Base-by-base conservation (phyloP, 1,140 invertebrate species). In the Magallana ariakensis region DNA sequence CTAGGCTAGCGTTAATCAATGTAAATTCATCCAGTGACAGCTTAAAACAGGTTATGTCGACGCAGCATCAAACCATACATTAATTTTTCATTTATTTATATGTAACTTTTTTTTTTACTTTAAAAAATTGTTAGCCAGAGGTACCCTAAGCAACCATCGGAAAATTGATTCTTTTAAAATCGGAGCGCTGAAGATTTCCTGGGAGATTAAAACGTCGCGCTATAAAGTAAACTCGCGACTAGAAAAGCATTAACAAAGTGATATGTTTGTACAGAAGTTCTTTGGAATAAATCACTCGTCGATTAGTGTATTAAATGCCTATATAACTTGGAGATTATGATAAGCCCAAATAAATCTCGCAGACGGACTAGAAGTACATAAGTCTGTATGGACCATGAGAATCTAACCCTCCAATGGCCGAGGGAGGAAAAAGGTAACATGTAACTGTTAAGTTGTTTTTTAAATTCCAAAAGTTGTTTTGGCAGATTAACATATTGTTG, bases 151-250 rank as follows among this genome's bases (percentile, higher is more conserved):
- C 66, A 75, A 75, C 66, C 2, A 75, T 19, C 66, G 13, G 19
- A 75, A 75, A 75, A 75, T 75, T 75, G 66, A 75, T 75, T 75
- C 66, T 75, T 75, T 75, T 75, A 75, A 75, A 75, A 75, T 75
- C 66, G 22, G 66, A 75, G 33, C 9, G 33, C 9, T 26, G 66
- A 75, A 75, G 66, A 75, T 75, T 75, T 75, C 66, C 66, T 26
- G 66, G 5, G 66, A 75, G 66, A 75, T 75, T 75, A 26, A 75
- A 22, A 10, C 66, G 66, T 75, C 22, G 66, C 33, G 10, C 22
- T 26, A 75, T 26, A 75, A 75, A 11, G 66, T 75, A 75, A 75
- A 75, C 22, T 75, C 11, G 66, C 66, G 10, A 75, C 66, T 75
- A 75, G 66, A 75, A 75, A 75, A 26, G 26, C 66, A 75, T 75